A percentile compares a stretch with the other conserved stretches of the same genome.
These are phyloP conservation scores for Pseudomugil tenellus DNA, from an alignment of 2,797 vertebrate genomes.

Conservation along the genomic window DNA sequence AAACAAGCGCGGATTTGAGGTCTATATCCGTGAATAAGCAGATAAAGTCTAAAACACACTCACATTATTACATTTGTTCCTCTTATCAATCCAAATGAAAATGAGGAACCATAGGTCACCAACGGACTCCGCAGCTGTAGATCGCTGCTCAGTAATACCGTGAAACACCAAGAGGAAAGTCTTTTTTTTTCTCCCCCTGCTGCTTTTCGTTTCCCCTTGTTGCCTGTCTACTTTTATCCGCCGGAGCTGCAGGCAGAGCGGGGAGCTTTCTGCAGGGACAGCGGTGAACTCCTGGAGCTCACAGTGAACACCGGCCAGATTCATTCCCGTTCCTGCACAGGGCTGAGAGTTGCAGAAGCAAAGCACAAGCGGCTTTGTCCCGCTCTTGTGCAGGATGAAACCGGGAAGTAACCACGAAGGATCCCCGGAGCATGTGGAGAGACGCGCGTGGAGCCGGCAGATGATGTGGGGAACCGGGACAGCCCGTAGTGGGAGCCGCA, in stretches of 20 bases:
- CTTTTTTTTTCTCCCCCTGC: background rate
- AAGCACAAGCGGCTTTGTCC: slow-evolving; percentile 8
- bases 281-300: slow-evolving; percentile 44
- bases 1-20: slow-evolving; percentile 70
- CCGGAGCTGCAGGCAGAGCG: slow-evolving; percentile 26
- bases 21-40: slow-evolving; percentile 65
- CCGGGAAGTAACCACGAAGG: slow-evolving; percentile 31
- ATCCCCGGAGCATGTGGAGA: slow-evolving; percentile 31
- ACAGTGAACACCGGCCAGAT: slow-evolving; percentile 8
- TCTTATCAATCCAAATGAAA: slow-evolving; percentile 62
- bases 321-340: slow-evolving; percentile 21
- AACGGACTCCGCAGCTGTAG: slow-evolving; percentile 30
- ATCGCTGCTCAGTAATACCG: slow-evolving; percentile 19
- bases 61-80: slow-evolving; percentile 67
- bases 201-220: background rate
- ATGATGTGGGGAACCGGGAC: slow-evolving; percentile 36
- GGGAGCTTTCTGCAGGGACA: slow-evolving; percentile 17
- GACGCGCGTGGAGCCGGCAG: slow-evolving; percentile 24
- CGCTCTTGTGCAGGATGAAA: slow-evolving; percentile 33
- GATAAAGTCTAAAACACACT: slow-evolving; percentile 67
- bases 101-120: slow-evolving; percentile 54
- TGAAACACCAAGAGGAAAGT: slow-evolving; percentile 43
- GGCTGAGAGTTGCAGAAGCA: slow-evolving; percentile 36
- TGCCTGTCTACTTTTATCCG: slow-evolving; percentile 50
- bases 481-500: slow-evolving; percentile 38